phyloP scores from a whole-genome alignment of 2,797 vertebrate species.

The Rhinophrynus dorsalis region DNA sequence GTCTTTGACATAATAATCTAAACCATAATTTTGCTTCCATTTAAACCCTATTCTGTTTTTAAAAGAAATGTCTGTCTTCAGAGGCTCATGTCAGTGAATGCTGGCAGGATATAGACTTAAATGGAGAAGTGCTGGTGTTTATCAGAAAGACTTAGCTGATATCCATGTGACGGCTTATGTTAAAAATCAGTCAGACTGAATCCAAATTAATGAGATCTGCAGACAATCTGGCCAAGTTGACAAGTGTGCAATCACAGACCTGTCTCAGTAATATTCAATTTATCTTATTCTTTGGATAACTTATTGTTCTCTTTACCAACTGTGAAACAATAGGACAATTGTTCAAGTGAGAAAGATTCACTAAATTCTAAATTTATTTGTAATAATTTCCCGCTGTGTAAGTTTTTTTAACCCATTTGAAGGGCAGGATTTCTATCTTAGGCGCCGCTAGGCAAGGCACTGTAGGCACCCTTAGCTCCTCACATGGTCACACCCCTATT shows the following conservation, averaged over 20 bases:
- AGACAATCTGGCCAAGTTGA: not conserved
- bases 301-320: not conserved
- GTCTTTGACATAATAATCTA: constrained; percentile 43
- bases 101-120: not conserved
- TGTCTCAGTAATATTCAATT: not conserved
- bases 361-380: no score
- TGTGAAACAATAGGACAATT: not conserved
- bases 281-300: not conserved
- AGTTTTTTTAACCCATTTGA: no score
- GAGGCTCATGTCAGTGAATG: not conserved
- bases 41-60: constrained; percentile 17
- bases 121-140: not conserved
- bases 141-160: constrained; percentile 7
- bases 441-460: no score
- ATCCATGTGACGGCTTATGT: not conserved
- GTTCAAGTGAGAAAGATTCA: no score
- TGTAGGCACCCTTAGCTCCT: no score
- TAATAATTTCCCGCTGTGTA: no score
- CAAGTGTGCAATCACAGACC: not conserved
- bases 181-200: not conserved
- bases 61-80: constrained; percentile 12
- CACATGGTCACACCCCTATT: no score
- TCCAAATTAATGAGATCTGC: constrained; percentile 9
- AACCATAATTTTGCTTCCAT: constrained; percentile 26
- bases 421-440: no score